Base-by-base conservation (phyloP, 2,888 invertebrate genomes). In the Apoderus coryli region DNA sequence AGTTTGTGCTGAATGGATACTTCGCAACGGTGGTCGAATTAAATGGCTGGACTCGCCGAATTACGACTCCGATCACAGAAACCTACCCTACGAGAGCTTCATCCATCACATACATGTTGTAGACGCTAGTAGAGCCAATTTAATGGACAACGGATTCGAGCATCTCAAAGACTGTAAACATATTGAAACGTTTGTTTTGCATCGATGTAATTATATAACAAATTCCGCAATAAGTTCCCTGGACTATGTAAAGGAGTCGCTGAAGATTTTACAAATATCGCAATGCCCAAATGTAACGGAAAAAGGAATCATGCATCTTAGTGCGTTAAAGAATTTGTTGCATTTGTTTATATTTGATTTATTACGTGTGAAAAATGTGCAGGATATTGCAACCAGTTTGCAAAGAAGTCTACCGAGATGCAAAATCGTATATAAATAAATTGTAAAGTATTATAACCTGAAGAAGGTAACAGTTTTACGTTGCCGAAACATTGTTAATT, bases 1-100 rank as follows among this genome's bases (percentile, higher is more conserved):
- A 30, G 74, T 80, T 3, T 93, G 93, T 57, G 90, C 93, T 0
- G 95, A 96, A 58, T 96, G 96, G 95, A 62, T 95, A 4, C 59
- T 96, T 14, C 68, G 80, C 41, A 92, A 92, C 60, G 93, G 93
- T 3, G 93, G 86, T 3, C 63, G 67, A 33, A 69, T 95, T 0
- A 72, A 72, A 35, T 88, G 81, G 71, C 67, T 65, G 16, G 45
- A 44, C 24, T 44, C 50, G 3, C 46, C 57, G 1, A 62, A 67
- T 3, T 68, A 58, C 44, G 52, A 69, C 22, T 41, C 46, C 0
- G 76, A 90, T 57, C 92, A 88, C 52, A 88, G 92, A 55, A 45
- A 53, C 1, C 57, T 93, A 25, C 80, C 84, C 2, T 56, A 63
- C 3, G 67, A 69, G 39, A 56, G 60, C 12, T 47, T 53, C 3